Percentiles rank a stretch among this genome's conserved stretches.
phyloP scores from a whole-genome alignment of 2,113 vertebrate genomes.

The Brachirus orientalis region DNA sequence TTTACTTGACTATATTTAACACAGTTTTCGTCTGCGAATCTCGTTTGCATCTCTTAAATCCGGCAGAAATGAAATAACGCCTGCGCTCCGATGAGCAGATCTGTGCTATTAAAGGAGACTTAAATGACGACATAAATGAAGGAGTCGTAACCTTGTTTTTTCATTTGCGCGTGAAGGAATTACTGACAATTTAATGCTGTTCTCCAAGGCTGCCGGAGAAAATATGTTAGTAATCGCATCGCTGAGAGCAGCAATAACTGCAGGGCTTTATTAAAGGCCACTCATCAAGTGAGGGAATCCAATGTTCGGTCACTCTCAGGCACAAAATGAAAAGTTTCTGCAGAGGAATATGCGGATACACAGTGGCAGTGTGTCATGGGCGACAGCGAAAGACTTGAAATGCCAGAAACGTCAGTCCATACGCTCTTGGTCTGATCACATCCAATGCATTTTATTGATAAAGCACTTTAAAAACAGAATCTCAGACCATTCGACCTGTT shows the following conservation, averaged over 20 bases:
- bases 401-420: too few species aligned
- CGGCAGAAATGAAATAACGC: slow-evolving; percentile 17
- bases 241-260: slow-evolving; percentile 38
- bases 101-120: slow-evolving; percentile 15
- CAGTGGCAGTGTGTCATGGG: too few species aligned
- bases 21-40: slow-evolving; percentile 14
- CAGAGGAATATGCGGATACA: background rate
- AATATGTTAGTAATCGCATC: slow-evolving; percentile 47
- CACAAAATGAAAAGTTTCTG: slow-evolving; percentile 25
- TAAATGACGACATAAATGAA: slow-evolving; percentile 10
- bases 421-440: too few species aligned
- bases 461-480: too few species aligned
- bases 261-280: slow-evolving; percentile 50
- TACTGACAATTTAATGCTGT: slow-evolving; percentile 45
- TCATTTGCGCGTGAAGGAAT: slow-evolving; percentile 44
- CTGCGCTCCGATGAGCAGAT: slow-evolving; percentile 22
- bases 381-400: too few species aligned
- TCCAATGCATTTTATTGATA: too few species aligned
- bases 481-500: too few species aligned
- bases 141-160: slow-evolving; percentile 32
- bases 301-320: slow-evolving; percentile 20
- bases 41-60: slow-evolving; percentile 7
- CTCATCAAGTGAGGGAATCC: slow-evolving; percentile 28
- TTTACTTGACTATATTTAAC: slow-evolving; percentile 21
- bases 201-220: slow-evolving; percentile 16